Base-by-base conservation (phyloP, 2,888 invertebrate species). In the Enchytraeus crypticus region DNA sequence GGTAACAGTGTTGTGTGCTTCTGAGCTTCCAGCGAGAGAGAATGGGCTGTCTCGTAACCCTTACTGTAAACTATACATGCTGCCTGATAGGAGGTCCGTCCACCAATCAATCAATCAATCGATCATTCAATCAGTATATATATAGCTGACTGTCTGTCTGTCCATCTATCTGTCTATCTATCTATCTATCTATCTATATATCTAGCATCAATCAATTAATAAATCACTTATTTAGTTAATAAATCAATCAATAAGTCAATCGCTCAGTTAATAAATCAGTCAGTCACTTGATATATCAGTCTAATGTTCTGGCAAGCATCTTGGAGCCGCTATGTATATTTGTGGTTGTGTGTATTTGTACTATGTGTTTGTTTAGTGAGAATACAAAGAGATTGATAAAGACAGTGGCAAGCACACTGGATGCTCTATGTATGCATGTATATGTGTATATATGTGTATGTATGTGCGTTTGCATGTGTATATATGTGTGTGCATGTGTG, bases 331-430 rank as follows among this genome's bases (percentile, higher is more conserved):
- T 21, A 23, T 8, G 14, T 4, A n/a, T n/a, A n/a, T n/a, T 46
- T 5, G 46, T 46, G 46, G 8, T 46, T 21, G 46, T 21, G 46
- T 46, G 46, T 47, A 21, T 8, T 47, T 47, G 47, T 46, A 46
- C 23, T 46, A 14, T 47, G 47, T 27, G 23, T 3, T 51, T 38
- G 3, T 59, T 8, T 21, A 93, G 96, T 80, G 96, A 96, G 81
- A 93, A 93, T 80, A 92, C 92, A 69, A 93, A 96, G 81, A 85
- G 92, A 71, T 84, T 96, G 75, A 97, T 97, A 65, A 90, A 92
- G 80, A 92, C 95, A n/a, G 82, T 96, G 71, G 89, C 89, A 55
- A 92, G 89, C 78, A 95, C 93, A 58, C 86, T 90, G 72, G 93
- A 95, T 73, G 98, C 98, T 53, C 5, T 53, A 30, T 30, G 30